A percentile compares a stretch with the other conserved stretches of the same genome.
Conservation (phyloP, 2,888 invertebrate species). For the Stenodema calcarata region DNA sequence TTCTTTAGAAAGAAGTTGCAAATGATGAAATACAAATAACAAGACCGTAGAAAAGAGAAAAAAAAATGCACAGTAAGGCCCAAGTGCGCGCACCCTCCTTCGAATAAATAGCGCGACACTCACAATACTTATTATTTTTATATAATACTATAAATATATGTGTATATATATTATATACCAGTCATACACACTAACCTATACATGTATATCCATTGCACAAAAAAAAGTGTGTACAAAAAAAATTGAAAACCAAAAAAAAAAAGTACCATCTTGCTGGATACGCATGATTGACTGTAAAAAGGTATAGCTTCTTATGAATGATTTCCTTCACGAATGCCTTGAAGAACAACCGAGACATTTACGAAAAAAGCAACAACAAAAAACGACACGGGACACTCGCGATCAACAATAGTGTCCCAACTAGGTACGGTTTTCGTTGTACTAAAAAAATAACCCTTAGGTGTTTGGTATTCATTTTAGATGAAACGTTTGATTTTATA, state of each 20-base stretch:
- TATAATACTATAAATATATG: slow-evolving; percentile 44
- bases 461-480: background rate
- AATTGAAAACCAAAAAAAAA: slow-evolving; percentile 30
- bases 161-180: slow-evolving; percentile 39
- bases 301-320: slow-evolving; percentile 20
- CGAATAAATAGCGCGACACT: slow-evolving; percentile 41
- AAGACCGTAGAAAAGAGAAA: background rate
- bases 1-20: slow-evolving; percentile 10
- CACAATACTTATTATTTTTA: slow-evolving; percentile 49
- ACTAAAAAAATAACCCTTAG: background rate
- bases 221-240: slow-evolving; percentile 36
- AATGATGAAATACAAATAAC: background rate
- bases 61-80: slow-evolving; percentile 14
- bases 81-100: slow-evolving; percentile 1
- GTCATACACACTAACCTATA: slow-evolving; percentile 32
- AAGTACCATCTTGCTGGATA: slow-evolving; percentile 30
- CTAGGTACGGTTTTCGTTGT: slow-evolving; percentile 7
- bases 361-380: background rate
- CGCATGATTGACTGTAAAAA: slow-evolving; percentile 42
- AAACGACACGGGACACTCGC: background rate
- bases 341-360: background rate
- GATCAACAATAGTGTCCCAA: background rate
- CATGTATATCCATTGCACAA: slow-evolving; percentile 49
- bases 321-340: slow-evolving; percentile 30
- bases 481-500: background rate